A percentile compares a stretch with the other conserved stretches of the same genome.
Conservation (phyloP, 2,113 vertebrate species). For the Rhinopomastus cyanomelas region DNA sequence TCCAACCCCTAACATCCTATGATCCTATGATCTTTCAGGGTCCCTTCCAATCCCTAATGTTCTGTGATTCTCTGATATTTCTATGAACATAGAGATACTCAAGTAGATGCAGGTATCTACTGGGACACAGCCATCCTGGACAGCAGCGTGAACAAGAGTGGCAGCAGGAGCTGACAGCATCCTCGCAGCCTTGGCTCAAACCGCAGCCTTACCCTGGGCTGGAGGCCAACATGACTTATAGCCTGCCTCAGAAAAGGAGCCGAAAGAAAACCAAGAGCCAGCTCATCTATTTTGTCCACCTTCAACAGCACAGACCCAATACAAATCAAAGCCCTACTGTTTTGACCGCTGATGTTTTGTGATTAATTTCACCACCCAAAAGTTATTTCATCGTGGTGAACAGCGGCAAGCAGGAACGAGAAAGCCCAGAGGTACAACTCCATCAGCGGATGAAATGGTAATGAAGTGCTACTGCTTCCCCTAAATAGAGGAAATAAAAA, state of each 20-base stretch:
- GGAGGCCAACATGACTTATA: not conserved
- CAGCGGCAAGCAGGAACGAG: accelerated
- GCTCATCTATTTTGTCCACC: not conserved
- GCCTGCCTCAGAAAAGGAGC: not conserved
- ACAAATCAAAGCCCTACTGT: not conserved
- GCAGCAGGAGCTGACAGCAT: not conserved
- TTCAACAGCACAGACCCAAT: too few species aligned
- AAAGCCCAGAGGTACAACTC: not conserved
- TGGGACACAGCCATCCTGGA: accelerated
- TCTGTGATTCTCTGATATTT: too few species aligned
- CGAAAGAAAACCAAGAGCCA: not conserved
- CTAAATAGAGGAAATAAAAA: not conserved
- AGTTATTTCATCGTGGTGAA: accelerated
- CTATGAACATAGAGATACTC: accelerated
- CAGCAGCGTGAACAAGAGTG: accelerated
- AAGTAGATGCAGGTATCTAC: accelerated
- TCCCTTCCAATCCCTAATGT: too few species aligned
- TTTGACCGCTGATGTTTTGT: not conserved
- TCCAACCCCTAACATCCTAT: too few species aligned
- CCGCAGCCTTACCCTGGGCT: not conserved
- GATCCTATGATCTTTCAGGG: too few species aligned
- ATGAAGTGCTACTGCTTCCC: not conserved
- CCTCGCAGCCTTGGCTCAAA: not conserved
- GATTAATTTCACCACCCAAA: not conserved
- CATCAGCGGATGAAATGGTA: not conserved